A percentile compares a stretch with the other conserved stretches of the same genome.
Conservation (phyloP, 92 coral and sea anemone genomes). For the Palythoa grandis region DNA sequence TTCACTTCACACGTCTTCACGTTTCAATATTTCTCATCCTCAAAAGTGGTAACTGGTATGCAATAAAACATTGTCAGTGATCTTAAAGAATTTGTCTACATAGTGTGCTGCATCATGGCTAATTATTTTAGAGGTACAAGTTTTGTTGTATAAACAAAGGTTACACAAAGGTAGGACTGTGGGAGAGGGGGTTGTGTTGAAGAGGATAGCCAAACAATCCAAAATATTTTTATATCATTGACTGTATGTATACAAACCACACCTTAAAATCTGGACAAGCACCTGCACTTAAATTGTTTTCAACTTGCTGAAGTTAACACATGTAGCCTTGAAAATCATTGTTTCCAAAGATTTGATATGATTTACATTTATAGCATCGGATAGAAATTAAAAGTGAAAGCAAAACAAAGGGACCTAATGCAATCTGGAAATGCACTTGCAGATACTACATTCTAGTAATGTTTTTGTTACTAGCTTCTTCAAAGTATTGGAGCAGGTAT, state of each 20-base stretch:
- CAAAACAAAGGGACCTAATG: not conserved
- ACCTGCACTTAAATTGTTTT: not conserved
- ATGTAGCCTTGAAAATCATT: not conserved
- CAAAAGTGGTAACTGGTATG: not conserved
- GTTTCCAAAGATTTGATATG: not conserved
- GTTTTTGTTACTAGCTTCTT: conserved; percentile 34
- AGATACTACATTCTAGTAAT: conserved; percentile 34
- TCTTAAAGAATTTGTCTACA: no score
- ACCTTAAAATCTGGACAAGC: conserved; percentile 26
- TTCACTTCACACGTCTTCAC: no score
- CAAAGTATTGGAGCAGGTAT: conserved; percentile 30
- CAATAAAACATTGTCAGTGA: not conserved
- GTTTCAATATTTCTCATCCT: no score
- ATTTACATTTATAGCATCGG: not conserved
- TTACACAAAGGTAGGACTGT: not conserved
- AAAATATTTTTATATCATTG: not conserved
- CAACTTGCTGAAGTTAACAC: not conserved
- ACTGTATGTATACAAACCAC: conserved; percentile 14
- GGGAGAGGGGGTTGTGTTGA: conserved; percentile 30
- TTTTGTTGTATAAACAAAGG: not conserved
- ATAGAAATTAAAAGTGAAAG: not conserved
- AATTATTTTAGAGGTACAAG: conserved; percentile 25
- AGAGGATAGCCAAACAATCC: not conserved
- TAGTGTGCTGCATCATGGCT: conserved; percentile 6
- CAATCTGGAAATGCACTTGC: conserved; percentile 27